Evolutionary conservation across 2,888 invertebrate genomes (phyloP).

Genomic region (Dasysyrphus tricinctus): DNA sequence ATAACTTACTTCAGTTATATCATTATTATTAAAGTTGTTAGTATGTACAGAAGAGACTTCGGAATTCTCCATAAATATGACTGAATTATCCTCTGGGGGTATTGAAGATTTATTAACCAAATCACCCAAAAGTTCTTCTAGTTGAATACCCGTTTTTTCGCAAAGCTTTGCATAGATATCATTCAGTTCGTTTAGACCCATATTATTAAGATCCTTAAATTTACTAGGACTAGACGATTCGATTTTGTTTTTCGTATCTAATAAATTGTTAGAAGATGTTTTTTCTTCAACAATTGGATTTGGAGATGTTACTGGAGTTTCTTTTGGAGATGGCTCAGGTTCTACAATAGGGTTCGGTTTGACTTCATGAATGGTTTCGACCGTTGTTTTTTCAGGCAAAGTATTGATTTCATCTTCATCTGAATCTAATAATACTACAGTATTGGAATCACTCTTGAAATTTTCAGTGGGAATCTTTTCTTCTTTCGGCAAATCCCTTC

Average conservation of each 20-base stretch:
- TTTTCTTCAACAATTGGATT: not conserved
- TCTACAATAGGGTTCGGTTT: not conserved
- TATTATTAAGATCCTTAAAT: conserved; percentile 33
- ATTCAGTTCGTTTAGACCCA: conserved; percentile 44
- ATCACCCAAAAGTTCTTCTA: conserved; percentile 48
- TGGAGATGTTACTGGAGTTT: not conserved
- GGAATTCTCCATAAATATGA: not conserved
- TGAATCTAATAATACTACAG: conserved; percentile 52
- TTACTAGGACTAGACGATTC: not conserved
- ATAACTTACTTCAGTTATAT: not conserved
- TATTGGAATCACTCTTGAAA: not conserved
- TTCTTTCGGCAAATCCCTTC: conserved; percentile 3
- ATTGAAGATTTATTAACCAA: conserved; percentile 29
- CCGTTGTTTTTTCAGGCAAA: not conserved
- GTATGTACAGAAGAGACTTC: not conserved
- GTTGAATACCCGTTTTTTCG: conserved; percentile 56
- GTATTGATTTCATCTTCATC: conserved; percentile 37
- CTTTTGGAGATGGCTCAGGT: not conserved
- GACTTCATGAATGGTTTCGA: not conserved
- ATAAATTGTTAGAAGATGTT: not conserved
- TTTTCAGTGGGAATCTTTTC: not conserved
- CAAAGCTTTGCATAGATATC: conserved; percentile 44
- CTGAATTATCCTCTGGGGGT: not conserved
- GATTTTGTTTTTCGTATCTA: not conserved
- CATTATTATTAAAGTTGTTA: not conserved